A percentile compares a stretch with the other conserved stretches of the same genome.
Evolutionary conservation across 1,140 invertebrate species (phyloP).

Genomic region (Drosophila arawakana): DNA sequence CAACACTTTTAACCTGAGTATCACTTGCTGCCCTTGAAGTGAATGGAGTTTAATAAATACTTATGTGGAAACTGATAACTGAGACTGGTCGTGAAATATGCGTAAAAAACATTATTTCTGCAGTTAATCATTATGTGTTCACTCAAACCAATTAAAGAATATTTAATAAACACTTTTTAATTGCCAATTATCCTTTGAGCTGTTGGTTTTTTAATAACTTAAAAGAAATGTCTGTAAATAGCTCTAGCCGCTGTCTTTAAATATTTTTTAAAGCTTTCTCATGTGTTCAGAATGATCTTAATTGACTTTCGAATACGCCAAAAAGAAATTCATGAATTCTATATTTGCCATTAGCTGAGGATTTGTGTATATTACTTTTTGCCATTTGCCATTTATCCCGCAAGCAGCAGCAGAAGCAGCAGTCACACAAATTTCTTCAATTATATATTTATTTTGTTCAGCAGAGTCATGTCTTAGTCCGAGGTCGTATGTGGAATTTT

Average conservation of each 20-base stretch:
- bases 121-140: too few relatives aligned
- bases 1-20: background rate
- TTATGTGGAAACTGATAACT: too few relatives aligned
- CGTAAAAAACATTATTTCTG: too few relatives aligned
- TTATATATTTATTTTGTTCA: slow-evolving; percentile 35
- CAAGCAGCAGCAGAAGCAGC: background rate
- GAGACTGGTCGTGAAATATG: too few relatives aligned
- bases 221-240: too few relatives aligned
- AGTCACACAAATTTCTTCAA: slow-evolving; percentile 37
- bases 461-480: slow-evolving; percentile 47
- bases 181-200: too few relatives aligned
- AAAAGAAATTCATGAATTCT: slow-evolving; percentile 55
- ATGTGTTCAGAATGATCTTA: background rate
- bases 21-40: too few relatives aligned
- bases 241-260: too few relatives aligned
- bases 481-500: slow-evolving; percentile 64
- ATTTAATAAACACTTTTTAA: too few relatives aligned
- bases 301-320: slow-evolving; percentile 23
- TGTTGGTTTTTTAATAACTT: too few relatives aligned
- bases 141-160: too few relatives aligned
- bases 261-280: background rate
- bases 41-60: too few relatives aligned
- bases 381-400: background rate
- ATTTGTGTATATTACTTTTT: slow-evolving; percentile 45
- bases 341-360: slow-evolving; percentile 43